Conservation (phyloP, 64 coral and sea anemone genomes). For the Pocillopora verrucosa region DNA sequence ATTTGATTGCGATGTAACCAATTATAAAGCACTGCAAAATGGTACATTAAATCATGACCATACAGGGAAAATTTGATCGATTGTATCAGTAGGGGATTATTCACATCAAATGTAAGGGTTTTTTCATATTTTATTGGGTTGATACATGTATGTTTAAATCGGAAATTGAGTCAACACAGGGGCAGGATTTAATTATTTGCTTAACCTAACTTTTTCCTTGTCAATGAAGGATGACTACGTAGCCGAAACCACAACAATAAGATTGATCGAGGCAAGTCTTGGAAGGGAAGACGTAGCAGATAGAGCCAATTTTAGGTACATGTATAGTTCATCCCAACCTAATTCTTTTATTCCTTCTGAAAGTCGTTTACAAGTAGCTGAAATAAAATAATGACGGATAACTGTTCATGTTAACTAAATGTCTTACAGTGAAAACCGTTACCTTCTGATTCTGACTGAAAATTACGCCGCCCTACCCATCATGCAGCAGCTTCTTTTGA, state of each 20-base stretch:
- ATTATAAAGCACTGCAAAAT: too few relatives aligned
- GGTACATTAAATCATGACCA: too few relatives aligned
- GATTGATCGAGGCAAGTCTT: conserved; percentile 39
- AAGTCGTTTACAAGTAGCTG: not conserved
- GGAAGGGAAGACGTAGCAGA: conserved; percentile 32
- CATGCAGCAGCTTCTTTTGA: conserved; percentile 68
- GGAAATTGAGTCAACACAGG: too few relatives aligned
- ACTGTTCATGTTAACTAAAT: not conserved
- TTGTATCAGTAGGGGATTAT: too few relatives aligned
- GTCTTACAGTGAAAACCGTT: conserved; percentile 69
- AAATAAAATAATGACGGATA: not conserved
- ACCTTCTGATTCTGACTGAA: conserved; percentile 79
- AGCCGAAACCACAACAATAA: conserved; percentile 3
- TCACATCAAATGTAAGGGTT: too few relatives aligned
- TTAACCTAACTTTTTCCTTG: not conserved
- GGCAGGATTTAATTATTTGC: too few relatives aligned
- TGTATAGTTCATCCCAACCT: not conserved
- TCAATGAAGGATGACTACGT: not conserved
- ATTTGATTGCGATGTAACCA: too few relatives aligned
- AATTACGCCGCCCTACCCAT: conserved; percentile 78
- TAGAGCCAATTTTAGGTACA: conserved; percentile 21
- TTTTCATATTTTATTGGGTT: too few relatives aligned
- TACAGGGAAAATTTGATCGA: too few relatives aligned
- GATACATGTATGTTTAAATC: too few relatives aligned
- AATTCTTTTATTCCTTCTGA: not conserved